Percentiles rank a stretch among this genome's conserved stretches.
Conservation (phyloP, 1,140 invertebrate genomes). For the Scaptomyza graminum region DNA sequence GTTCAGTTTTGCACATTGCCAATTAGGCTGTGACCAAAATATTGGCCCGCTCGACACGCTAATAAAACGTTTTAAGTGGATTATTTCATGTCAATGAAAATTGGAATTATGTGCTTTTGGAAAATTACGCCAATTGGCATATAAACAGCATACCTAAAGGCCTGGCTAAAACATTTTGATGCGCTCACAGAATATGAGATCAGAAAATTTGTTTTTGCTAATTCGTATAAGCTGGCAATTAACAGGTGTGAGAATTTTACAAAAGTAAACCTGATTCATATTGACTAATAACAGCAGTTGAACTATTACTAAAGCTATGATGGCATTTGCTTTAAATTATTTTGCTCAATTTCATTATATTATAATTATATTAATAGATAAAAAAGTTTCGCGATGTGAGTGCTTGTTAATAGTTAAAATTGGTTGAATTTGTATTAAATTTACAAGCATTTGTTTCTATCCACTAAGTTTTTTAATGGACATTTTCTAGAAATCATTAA, state of each 20-base stretch:
- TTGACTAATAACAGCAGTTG: too few species aligned
- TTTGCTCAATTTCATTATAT: too few species aligned
- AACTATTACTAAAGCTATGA: too few species aligned
- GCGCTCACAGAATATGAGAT: slow-evolving; percentile 28
- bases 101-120: slow-evolving; percentile 34
- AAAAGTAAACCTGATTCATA: background rate
- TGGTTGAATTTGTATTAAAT: too few species aligned
- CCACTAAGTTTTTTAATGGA: too few species aligned
- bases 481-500: too few species aligned
- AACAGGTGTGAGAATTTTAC: background rate
- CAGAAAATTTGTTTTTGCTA: slow-evolving; percentile 34
- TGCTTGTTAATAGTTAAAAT: too few species aligned
- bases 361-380: too few species aligned
- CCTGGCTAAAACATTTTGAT: slow-evolving; percentile 34
- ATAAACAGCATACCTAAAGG: slow-evolving; percentile 58
- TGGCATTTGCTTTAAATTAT: too few species aligned
- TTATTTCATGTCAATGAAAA: slow-evolving; percentile 49
- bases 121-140: slow-evolving; percentile 7
- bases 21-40: slow-evolving; percentile 45
- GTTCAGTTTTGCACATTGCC: slow-evolving; percentile 17
- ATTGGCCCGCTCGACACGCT: slow-evolving; percentile 12
- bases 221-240: slow-evolving; percentile 58
- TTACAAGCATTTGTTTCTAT: too few species aligned
- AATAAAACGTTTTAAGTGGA: slow-evolving; percentile 51
- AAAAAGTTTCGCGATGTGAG: too few species aligned